Percentiles rank a stretch among this genome's conserved stretches.
These are phyloP conservation scores for Coenobita brevimanus DNA, from an alignment of 1,140 invertebrate species.

Conservation along the genomic window DNA sequence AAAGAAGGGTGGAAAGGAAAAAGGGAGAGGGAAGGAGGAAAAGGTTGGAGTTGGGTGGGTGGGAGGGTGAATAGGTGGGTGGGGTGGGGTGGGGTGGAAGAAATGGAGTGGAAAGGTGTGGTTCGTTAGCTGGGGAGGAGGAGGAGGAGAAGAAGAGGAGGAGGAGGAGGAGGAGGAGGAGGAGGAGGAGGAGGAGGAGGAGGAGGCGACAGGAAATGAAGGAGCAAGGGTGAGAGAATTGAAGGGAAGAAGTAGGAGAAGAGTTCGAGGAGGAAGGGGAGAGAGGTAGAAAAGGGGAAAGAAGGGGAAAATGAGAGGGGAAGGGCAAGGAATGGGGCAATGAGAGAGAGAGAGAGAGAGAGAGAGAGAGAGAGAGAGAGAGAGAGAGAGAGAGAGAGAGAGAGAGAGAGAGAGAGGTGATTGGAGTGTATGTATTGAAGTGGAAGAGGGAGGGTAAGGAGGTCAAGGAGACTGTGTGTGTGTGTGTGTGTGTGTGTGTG, in stretches of 20 bases:
- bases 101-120: not conserved
- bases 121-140: not conserved
- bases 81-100: not conserved
- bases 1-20: not conserved
- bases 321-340: not conserved
- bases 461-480: too few relatives aligned
- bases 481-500: too few relatives aligned
- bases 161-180: not conserved
- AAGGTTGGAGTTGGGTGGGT: not conserved
- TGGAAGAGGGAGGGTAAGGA: too few relatives aligned
- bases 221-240: not conserved
- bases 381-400: too few relatives aligned
- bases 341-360: not conserved
- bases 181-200: not conserved
- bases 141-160: too few relatives aligned
- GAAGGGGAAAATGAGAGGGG: too few relatives aligned
- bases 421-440: too few relatives aligned
- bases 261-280: not conserved
- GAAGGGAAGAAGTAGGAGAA: not conserved
- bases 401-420: too few relatives aligned
- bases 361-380: too few relatives aligned
- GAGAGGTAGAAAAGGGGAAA: too few relatives aligned
- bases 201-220: not conserved
- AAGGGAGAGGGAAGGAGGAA: not conserved
- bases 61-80: not conserved